Evolutionary conservation across 1,140 invertebrate genomes (phyloP).

Genomic region (Drosophila pandora): DNA sequence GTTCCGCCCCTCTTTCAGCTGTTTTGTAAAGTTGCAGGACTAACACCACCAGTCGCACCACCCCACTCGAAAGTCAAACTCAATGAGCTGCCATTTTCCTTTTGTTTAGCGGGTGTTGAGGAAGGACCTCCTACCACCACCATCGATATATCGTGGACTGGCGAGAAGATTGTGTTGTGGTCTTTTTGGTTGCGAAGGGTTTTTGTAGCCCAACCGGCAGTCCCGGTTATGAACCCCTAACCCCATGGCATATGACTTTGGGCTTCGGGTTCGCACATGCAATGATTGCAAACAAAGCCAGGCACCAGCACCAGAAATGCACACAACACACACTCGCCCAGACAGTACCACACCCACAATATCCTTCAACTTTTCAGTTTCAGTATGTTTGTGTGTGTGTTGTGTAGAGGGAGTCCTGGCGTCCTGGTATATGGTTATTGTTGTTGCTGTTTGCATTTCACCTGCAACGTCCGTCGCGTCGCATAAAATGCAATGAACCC

Average conservation of each 20-base stretch:
- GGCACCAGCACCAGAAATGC: constrained; percentile 25
- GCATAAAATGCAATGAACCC: constrained; percentile 80
- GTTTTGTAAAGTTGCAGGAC: background rate
- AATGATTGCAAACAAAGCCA: constrained; percentile 66
- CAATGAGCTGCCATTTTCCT: constrained; percentile 69
- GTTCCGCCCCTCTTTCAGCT: constrained; percentile 10
- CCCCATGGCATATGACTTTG: constrained; percentile 15
- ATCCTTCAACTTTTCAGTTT: constrained; percentile 11
- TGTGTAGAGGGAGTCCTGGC: constrained; percentile 19
- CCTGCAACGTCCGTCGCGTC: constrained; percentile 77
- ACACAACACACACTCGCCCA: constrained; percentile 24
- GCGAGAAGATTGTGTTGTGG: constrained; percentile 79
- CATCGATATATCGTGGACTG: constrained; percentile 20
- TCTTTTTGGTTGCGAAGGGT: constrained; percentile 76
- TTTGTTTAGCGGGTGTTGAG: constrained; percentile 65
- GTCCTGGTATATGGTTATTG: constrained; percentile 54
- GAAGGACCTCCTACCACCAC: background rate
- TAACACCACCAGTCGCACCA: background rate
- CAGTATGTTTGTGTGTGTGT: constrained; percentile 4
- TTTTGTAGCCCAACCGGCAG: background rate
- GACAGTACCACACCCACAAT: constrained; percentile 9
- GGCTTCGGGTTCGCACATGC: constrained; percentile 42
- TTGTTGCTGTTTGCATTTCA: constrained; percentile 71
- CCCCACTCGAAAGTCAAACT: constrained; percentile 50
- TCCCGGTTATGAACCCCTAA: background rate